Evolutionary conservation across 2,888 invertebrate genomes (phyloP), one percentile per base, ranked within the genome.

Genomic region (Callosobruchus maculatus): DNA sequence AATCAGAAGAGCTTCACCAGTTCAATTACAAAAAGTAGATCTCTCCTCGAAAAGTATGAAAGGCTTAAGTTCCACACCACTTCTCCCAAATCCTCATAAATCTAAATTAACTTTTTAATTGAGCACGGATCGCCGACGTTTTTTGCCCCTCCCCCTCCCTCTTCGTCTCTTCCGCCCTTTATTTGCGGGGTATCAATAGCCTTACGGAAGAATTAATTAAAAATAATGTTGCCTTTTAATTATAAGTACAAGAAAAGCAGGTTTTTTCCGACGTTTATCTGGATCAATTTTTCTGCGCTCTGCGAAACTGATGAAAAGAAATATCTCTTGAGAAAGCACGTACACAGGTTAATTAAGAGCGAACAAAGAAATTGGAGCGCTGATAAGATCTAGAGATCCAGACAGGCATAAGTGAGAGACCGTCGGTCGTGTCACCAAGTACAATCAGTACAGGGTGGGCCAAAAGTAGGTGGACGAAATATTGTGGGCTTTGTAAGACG

Each of bases 51-150:
- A 49, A 49, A 49, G 49, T 49, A 49, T 13, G 49, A 49, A 49
- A 49, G 49, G 49, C 49, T 49, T 49, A 49, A 49, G 49, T 49
- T 49, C 49, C 49, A 13, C 49, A 66, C 31, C n/a, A 49, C 49
- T 31, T 69, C 73, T 22, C 22, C 70, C 20, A 31, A 70, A 73
- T 31, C 49, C 49, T 22, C 73, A 73, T 73, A 73, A 73, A 73
- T 73, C 73, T 70, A 69, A 73, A 73, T 73, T 73, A 73, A 26
- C 49, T 73, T 73, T 73, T 73, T 73, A 73, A 73, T 73, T 73
- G 73, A 49, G 69, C 73, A 73, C 70, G 49, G 49, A 49, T 49
- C 13, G 49, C 49, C 13, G 49, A 49, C 49, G 49, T 49, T 73
- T 70, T 68, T 73, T 26, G 49, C 22, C 18, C 20, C 20, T 4